Evolutionary conservation across 2,113 vertebrate species (phyloP).

Genomic region (Ifrita kowaldi): DNA sequence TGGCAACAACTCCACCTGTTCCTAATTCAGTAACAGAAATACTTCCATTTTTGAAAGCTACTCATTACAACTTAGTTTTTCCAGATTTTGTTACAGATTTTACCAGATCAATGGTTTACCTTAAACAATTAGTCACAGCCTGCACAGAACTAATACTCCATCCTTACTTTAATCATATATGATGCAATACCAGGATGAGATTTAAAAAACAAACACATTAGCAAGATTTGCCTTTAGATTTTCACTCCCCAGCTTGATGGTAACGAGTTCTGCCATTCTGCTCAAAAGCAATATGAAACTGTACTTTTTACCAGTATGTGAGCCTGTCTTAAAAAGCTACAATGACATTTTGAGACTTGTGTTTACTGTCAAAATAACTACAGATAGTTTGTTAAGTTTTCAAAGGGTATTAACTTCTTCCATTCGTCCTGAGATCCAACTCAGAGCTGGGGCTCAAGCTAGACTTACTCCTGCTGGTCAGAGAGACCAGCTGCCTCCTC

Average conservation of each 20-base stretch:
- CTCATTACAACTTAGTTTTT: conserved; percentile 57
- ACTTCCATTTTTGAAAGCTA: conserved; percentile 55
- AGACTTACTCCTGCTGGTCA: background rate
- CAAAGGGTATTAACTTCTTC: background rate
- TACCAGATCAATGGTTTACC: conserved; percentile 57
- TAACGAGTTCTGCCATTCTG: accelerated
- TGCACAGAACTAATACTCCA: background rate
- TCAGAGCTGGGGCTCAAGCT: background rate
- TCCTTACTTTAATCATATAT: background rate
- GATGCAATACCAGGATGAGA: background rate
- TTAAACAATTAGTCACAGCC: conserved; percentile 60
- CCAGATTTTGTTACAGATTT: conserved; percentile 56
- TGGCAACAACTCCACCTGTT: conserved; percentile 69
- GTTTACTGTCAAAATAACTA: background rate
- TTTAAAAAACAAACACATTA: background rate
- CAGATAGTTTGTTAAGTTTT: background rate
- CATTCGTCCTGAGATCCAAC: background rate
- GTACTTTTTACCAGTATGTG: background rate
- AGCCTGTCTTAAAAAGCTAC: background rate
- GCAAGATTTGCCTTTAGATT: background rate
- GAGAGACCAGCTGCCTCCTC: background rate
- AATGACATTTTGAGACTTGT: background rate
- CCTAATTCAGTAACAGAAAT: conserved; percentile 61
- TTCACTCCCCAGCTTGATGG: background rate
- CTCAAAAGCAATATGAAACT: background rate